Conservation (phyloP, 1,140 invertebrate genomes). For the Globodera ellingtonae region DNA sequence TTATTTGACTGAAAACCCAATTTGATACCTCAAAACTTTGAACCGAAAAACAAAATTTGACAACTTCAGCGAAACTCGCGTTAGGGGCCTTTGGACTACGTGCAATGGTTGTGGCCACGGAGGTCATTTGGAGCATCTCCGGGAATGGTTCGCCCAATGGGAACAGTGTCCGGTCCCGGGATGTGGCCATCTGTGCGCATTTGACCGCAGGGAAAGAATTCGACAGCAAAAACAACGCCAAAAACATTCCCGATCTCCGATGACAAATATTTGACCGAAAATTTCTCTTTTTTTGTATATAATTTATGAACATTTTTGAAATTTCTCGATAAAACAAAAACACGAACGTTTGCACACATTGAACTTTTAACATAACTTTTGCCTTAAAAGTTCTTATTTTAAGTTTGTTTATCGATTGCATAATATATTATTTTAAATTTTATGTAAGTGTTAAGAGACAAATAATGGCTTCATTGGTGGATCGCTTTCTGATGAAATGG, state of each 20-base stretch:
- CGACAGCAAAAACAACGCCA: not conserved
- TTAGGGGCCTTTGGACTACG: slow-evolving; percentile 26
- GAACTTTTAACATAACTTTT: too few relatives aligned
- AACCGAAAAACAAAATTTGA: too few relatives aligned
- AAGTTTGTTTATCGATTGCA: not conserved
- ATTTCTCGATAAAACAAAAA: not conserved
- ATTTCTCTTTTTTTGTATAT: not conserved
- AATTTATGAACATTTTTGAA: not conserved
- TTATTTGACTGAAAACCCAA: too few relatives aligned
- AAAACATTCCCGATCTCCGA: slow-evolving; percentile 1
- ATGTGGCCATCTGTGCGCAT: slow-evolving; percentile 32
- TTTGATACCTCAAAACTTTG: too few relatives aligned
- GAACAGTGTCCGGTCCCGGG: slow-evolving; percentile 31
- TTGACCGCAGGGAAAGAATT: not conserved
- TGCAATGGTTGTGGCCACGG: slow-evolving; percentile 28
- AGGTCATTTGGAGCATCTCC: slow-evolving; percentile 20
- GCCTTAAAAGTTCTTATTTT: not conserved
- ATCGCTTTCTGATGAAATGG: slow-evolving; percentile 18
- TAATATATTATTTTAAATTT: slow-evolving; percentile 6
- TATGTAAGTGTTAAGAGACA: not conserved
- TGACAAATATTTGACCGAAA: not conserved
- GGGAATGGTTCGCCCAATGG: slow-evolving; percentile 36
- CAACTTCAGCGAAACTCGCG: slow-evolving; percentile 22
- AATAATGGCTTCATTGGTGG: slow-evolving; percentile 22
- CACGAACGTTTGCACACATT: too few relatives aligned